Base-by-base conservation (phyloP, 2,113 vertebrate species). In the Ptychochromis oligacanthus region DNA sequence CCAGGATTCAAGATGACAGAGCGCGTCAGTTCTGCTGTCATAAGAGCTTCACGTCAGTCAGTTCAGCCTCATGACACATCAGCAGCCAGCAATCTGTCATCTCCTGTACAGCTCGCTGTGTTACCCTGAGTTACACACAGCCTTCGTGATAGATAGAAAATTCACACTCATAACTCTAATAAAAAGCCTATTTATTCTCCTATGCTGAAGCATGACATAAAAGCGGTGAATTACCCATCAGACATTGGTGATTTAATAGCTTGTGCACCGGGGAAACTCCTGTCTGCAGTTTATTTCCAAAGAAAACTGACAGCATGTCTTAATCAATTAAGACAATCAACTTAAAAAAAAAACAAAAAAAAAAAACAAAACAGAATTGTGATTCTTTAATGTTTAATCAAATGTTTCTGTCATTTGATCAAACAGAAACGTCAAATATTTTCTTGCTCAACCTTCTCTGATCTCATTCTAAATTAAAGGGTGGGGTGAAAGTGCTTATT, bases 1-100 rank as follows among this genome's bases (percentile, higher is more conserved):
- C 34, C 55, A 38, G 38, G 28, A 81, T 28, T 58, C 4, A 20
- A 70, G 70, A 82, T 22, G 85, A 89, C 58, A 76, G 49, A 77
- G 20, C 28, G 56, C 14, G 2, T 67, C 28, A 77, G 38, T 59
- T 77, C 5, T 6, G 55, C 75, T 87, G 88, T 88, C 84, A 81
- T 18, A 77, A 80, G 78, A 57, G 81, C 62, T 89, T 79, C 74
- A 79, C 70, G 28, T 92, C 88, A 77, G 80, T 82, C 80, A 28
- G 59, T 83, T 79, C 60, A 4, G 26, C 72, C 60, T 62, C 57
- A 18, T 18, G 85, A 89, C 77, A 79, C 61, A 64, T 84, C 85
- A 65, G 43, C 67, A 72, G 46, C 75, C 15, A 43, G 79, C 70
- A 46, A 65, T 11, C 77, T 18, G 83, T 84, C 85, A 40, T 79